Base-by-base conservation (phyloP, 2,113 vertebrate genomes). In the Sturnira hondurensis region DNA sequence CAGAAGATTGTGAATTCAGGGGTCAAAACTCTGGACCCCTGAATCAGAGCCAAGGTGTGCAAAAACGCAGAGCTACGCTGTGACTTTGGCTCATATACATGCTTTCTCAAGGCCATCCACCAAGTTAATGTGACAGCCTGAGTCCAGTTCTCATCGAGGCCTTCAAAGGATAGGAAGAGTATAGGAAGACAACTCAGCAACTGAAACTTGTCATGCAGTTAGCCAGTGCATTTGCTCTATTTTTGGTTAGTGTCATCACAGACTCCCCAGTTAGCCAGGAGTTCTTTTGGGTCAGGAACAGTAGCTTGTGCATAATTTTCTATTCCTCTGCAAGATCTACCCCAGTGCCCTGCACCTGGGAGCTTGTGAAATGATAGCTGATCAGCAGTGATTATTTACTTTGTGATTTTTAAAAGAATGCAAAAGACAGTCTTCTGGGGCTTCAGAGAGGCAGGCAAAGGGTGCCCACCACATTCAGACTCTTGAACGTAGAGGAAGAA, bases 331-430 rank as follows among this genome's bases (percentile, higher is more conserved):
- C 0, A 50, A 15, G 4, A 7, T 7, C 15, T 36, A 6, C 2
- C 31, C 52, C 3, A 0, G 84, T 4, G 7, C 43, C 24, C 0
- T 3, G 4, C 10, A 50, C 31, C 3, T 31, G 26, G 31, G 47
- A 80, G 31, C 43, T 81, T 38, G 5, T 11, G 20, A 78, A 58
- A 50, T 19, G 3, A n/a, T 24, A 41, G 26, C 50, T 31, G 73
- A 52, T 50, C 12, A 12, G 19, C 61, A 56, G 54, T 38, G 22
- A 14, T 58, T 76, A 3, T 71, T 80, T 83, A 56, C n/a, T 38
- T 63, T 94, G 56, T 68, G 19, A 52, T 36, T 71, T 81, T 71
- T 71, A 50, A 92, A 92, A 11, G 20, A 91, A 88, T 14, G 24
- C 50, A 61, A 24, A 47, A 61, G 24, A 28, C 24, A 28, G 6